A percentile compares a stretch with the other conserved stretches of the same genome.
phyloP scores from a whole-genome alignment of 2,797 vertebrate genomes.

The Molossus molossus region DNA sequence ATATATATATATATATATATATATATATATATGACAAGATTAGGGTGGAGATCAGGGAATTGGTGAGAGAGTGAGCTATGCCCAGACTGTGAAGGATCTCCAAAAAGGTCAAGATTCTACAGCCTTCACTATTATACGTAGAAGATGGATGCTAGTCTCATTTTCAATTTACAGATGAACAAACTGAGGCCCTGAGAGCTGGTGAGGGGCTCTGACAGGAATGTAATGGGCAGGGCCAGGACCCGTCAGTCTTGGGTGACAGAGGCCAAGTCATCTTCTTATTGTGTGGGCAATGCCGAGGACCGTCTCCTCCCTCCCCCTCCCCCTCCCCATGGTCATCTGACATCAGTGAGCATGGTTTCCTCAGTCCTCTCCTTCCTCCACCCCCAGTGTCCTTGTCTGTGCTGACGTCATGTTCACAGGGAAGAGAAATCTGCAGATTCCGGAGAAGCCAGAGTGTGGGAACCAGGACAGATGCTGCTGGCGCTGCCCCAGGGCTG shows the following conservation, averaged over 20 bases:
- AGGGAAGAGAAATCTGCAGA: constrained; percentile 75
- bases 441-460: constrained; percentile 83
- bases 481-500: constrained; percentile 64
- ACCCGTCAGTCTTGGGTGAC: background rate
- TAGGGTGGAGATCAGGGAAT: background rate
- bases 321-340: background rate
- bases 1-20: background rate
- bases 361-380: background rate
- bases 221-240: background rate
- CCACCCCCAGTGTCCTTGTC: constrained; percentile 38
- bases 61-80: background rate
- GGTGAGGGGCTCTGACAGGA: background rate
- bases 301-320: background rate
- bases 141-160: background rate
- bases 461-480: constrained; percentile 82
- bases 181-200: background rate
- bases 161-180: background rate
- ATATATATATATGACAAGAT: background rate
- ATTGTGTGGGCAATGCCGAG: background rate
- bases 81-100: background rate
- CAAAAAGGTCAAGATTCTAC: background rate
- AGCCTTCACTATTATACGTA: background rate
- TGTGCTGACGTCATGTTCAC: constrained; percentile 73
- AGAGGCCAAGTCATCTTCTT: background rate
- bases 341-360: constrained; percentile 12